These are phyloP conservation scores for Drosophila sulfurigaster DNA, from an alignment of 1,140 invertebrate genomes.

Conservation along the genomic window DNA sequence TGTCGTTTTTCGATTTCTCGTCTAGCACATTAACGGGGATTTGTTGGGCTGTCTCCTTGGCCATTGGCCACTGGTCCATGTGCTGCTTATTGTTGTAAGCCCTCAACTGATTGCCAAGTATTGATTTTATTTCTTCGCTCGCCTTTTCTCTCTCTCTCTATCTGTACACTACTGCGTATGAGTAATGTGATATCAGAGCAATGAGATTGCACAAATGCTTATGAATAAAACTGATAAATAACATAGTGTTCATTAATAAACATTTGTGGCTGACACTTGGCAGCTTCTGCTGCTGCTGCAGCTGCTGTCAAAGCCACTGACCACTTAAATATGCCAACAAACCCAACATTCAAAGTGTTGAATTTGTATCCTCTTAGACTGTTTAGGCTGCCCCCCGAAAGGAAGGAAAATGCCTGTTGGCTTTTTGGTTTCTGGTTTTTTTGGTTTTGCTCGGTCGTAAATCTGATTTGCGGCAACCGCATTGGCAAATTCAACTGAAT, in stretches of 20 bases:
- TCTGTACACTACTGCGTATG: slow-evolving; percentile 32
- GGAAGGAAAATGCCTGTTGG: slow-evolving; percentile 38
- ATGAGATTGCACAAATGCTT: slow-evolving; percentile 24
- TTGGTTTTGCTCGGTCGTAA: slow-evolving; percentile 29
- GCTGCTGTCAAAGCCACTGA: slow-evolving; percentile 54
- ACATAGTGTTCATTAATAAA: slow-evolving; percentile 67
- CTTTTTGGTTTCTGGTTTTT: slow-evolving; percentile 28
- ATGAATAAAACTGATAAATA: slow-evolving; percentile 55
- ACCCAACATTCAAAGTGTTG: slow-evolving; percentile 23
- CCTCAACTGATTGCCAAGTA: slow-evolving; percentile 64
- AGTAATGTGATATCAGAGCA: slow-evolving; percentile 36
- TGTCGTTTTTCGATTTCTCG: slow-evolving; percentile 8
- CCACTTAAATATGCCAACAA: slow-evolving; percentile 43
- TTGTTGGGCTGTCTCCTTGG: slow-evolving; percentile 50
- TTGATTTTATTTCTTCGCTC: slow-evolving; percentile 56
- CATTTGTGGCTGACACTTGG: slow-evolving; percentile 37
- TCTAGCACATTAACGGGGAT: slow-evolving; percentile 63
- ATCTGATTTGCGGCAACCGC: slow-evolving; percentile 57
- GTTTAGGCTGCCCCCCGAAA: background rate
- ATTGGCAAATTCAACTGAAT: background rate
- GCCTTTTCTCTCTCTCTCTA: background rate
- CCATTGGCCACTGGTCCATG: slow-evolving; percentile 49
- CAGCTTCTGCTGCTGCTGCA: slow-evolving; percentile 2
- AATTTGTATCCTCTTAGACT: slow-evolving; percentile 34
- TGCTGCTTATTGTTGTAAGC: slow-evolving; percentile 67